Conservation (phyloP, 2,888 invertebrate genomes). For the Prosapia bicincta region DNA sequence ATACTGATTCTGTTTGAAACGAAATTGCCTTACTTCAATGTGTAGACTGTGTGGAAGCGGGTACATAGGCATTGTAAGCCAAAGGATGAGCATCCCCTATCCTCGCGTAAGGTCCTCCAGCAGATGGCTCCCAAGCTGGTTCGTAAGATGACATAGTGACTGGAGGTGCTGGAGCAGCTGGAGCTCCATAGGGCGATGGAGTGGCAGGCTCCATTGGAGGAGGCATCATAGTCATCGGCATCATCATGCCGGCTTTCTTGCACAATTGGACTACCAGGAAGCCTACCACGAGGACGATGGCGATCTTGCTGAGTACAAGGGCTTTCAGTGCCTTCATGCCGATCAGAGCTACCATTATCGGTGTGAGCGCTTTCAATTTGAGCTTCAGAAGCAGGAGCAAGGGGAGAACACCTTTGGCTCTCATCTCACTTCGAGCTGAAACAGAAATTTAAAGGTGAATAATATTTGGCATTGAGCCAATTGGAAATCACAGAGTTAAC, state of each 20-base stretch:
- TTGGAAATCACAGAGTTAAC: no score
- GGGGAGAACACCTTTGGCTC: slow-evolving; percentile 80
- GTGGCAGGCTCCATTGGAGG: slow-evolving; percentile 55
- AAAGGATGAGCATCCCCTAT: slow-evolving; percentile 55
- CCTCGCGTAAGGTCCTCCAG: slow-evolving; percentile 72
- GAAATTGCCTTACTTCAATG: not conserved
- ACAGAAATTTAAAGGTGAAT: no score
- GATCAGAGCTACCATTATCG: slow-evolving; percentile 72
- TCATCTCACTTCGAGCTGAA: slow-evolving; percentile 66
- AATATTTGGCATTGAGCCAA: no score
- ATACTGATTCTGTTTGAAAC: no score
- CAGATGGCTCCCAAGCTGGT: slow-evolving; percentile 38
- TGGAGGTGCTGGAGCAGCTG: slow-evolving; percentile 26
- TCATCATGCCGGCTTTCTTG: slow-evolving; percentile 51
- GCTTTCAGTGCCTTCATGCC: slow-evolving; percentile 82
- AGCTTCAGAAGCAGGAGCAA: slow-evolving; percentile 74
- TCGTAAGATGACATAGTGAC: slow-evolving; percentile 27
- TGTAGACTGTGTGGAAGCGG: not conserved
- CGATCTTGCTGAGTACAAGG: slow-evolving; percentile 76
- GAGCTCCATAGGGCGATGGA: slow-evolving; percentile 46
- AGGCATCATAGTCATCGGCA: slow-evolving; percentile 42
- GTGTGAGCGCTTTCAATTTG: slow-evolving; percentile 80
- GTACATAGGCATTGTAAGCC: slow-evolving; percentile 42
- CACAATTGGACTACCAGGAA: slow-evolving; percentile 74
- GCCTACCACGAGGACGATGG: slow-evolving; percentile 74